phyloP scores from a whole-genome alignment of 2,888 invertebrate species.

The Priocnemis perturbator region DNA sequence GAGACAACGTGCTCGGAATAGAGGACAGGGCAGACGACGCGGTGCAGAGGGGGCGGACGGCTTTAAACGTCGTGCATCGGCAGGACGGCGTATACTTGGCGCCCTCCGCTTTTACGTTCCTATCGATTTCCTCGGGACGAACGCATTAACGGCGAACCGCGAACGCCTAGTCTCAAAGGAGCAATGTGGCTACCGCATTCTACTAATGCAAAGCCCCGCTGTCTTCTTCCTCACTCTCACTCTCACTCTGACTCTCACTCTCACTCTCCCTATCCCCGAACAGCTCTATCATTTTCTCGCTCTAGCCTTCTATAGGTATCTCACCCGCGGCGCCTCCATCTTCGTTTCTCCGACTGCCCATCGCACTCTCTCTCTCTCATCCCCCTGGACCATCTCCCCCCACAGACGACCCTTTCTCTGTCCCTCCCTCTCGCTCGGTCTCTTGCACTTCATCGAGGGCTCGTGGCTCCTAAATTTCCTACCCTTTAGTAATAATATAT shows the following conservation, averaged over 20 bases:
- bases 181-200: slow-evolving; percentile 53
- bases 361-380: slow-evolving; percentile 8
- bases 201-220: slow-evolving; percentile 48
- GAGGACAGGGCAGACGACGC: neutral
- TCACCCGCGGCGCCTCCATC: neutral
- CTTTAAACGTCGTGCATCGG: slow-evolving; percentile 18
- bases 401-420: neutral
- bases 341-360: neutral
- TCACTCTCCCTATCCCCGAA: slow-evolving; percentile 5
- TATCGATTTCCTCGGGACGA: slow-evolving; percentile 56
- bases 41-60: neutral
- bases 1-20: slow-evolving; percentile 7
- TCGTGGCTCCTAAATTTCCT: slow-evolving; percentile 60
- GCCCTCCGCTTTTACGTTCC: slow-evolving; percentile 46
- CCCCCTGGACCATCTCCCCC: slow-evolving; percentile 11
- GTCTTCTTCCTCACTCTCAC: slow-evolving; percentile 26
- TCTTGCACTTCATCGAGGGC: slow-evolving; percentile 61
- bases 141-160: slow-evolving; percentile 56
- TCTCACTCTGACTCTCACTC: slow-evolving; percentile 16
- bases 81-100: slow-evolving; percentile 27
- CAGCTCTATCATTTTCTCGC: slow-evolving; percentile 21
- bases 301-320: slow-evolving; percentile 11
- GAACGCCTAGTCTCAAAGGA: slow-evolving; percentile 58
- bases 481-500: slow-evolving; percentile 72
- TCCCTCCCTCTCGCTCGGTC: slow-evolving; percentile 33